Percentiles rank a stretch among this genome's conserved stretches.
Conservation (phyloP, 2,797 vertebrate species). For the Tangara arthus region DNA sequence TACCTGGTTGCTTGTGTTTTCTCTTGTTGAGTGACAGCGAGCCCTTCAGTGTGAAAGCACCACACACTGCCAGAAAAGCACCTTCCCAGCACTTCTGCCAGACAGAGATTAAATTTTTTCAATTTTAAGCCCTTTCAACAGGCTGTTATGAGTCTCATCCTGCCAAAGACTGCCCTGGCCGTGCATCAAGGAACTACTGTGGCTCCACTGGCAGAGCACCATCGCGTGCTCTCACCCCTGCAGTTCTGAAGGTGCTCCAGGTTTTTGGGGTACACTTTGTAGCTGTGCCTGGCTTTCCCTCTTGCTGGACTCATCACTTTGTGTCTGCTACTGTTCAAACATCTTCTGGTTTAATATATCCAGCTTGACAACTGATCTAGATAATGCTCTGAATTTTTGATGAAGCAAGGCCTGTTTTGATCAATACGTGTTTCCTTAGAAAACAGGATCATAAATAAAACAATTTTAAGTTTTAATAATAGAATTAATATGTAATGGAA, state of each 20-base stretch:
- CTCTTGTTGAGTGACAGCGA: not conserved
- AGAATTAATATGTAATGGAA: not conserved
- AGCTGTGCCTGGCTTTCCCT: not conserved
- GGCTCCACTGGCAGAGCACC: not conserved
- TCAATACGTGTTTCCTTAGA: not conserved
- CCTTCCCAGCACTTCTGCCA: not conserved
- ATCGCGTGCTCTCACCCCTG: not conserved
- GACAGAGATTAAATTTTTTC: not conserved
- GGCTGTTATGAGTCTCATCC: not conserved
- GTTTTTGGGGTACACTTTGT: not conserved
- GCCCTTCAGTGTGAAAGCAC: not conserved
- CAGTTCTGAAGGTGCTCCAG: not conserved
- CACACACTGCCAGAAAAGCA: not conserved
- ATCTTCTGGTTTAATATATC: not conserved
- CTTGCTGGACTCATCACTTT: not conserved
- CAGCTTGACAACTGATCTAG: not conserved
- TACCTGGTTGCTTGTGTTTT: not conserved
- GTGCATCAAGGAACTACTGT: not conserved
- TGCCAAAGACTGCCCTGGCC: not conserved
- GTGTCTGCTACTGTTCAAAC: not conserved
- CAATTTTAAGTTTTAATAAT: slow-evolving; percentile 8
- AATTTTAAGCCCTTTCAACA: not conserved
- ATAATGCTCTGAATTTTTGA: not conserved
- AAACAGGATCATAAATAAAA: slow-evolving; percentile 14
- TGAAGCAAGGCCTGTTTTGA: not conserved